Percentiles rank a stretch among this genome's conserved stretches.
phyloP scores from a whole-genome alignment of 2,113 vertebrate genomes.

The Microtus richardsoni region DNA sequence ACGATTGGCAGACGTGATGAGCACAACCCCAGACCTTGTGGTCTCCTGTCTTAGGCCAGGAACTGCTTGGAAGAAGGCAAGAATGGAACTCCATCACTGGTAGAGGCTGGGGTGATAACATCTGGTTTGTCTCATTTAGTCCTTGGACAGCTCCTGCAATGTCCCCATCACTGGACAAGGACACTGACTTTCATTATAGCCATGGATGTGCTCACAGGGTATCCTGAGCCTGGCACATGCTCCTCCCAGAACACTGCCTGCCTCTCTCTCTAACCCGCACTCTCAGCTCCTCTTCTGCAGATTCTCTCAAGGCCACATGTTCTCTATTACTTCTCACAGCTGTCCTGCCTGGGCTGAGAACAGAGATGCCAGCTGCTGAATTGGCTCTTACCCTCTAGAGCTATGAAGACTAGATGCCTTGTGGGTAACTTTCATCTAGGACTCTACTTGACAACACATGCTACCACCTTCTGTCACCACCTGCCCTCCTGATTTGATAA shows the following conservation, averaged over 20 bases:
- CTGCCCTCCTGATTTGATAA: rapidly evolving
- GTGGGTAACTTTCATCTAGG: not conserved
- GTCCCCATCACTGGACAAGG: not conserved
- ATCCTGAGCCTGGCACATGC: not conserved
- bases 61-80: not conserved
- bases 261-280: rapidly evolving
- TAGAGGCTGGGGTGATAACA: rapidly evolving
- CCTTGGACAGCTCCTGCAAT: not conserved
- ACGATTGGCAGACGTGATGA: not conserved
- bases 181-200: not conserved
- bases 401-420: not conserved
- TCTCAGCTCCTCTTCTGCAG: not conserved
- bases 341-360: not conserved
- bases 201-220: not conserved
- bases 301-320: not conserved
- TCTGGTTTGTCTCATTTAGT: not conserved
- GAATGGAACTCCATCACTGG: not conserved
- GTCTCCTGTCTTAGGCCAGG: not conserved
- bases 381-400: not conserved
- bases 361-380: not conserved
- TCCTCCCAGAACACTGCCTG: not conserved
- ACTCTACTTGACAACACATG: rapidly evolving
- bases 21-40: no score
- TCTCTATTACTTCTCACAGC: not conserved
- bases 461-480: not conserved